phyloP scores from a whole-genome alignment of 2,888 invertebrate genomes.

The Polymixis lichenea region DNA sequence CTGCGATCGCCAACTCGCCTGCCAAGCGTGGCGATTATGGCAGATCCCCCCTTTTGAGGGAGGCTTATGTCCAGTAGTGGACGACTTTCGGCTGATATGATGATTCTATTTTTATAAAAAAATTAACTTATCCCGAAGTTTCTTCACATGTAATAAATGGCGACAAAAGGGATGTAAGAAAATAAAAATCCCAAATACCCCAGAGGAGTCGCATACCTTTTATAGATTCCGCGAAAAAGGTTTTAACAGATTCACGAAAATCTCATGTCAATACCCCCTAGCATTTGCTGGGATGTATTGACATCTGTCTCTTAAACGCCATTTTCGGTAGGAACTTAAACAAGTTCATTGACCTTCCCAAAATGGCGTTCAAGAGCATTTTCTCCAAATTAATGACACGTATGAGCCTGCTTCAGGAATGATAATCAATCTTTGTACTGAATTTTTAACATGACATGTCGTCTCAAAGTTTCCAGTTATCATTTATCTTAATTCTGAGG shows the following conservation, averaged over 20 bases:
- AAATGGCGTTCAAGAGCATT: slow-evolving; percentile 4
- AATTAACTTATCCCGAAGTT: neutral
- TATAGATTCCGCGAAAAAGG: slow-evolving; percentile 3
- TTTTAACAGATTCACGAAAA: neutral
- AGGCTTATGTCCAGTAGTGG: too few relatives aligned
- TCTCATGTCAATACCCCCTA: slow-evolving; percentile 7
- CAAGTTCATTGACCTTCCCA: slow-evolving; percentile 13
- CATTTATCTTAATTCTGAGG: slow-evolving; percentile 34
- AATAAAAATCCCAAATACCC: neutral
- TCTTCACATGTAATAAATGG: slow-evolving; percentile 5
- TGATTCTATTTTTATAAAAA: too few relatives aligned
- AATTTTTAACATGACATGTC: slow-evolving; percentile 5
- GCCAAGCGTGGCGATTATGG: too few relatives aligned
- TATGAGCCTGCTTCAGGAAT: neutral
- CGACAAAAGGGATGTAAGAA: neutral
- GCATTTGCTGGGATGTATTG: too few relatives aligned
- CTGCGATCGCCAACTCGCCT: too few relatives aligned
- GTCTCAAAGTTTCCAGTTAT: neutral
- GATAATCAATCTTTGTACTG: slow-evolving; percentile 30
- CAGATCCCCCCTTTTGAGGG: too few relatives aligned
- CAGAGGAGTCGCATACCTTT: neutral
- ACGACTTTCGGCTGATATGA: too few relatives aligned
- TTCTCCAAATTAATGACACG: slow-evolving; percentile 25
- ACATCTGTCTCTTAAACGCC: too few relatives aligned
- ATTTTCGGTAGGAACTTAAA: too few relatives aligned